Conservation (phyloP, 1,140 invertebrate species). For the Rhyacophila brunnea region DNA sequence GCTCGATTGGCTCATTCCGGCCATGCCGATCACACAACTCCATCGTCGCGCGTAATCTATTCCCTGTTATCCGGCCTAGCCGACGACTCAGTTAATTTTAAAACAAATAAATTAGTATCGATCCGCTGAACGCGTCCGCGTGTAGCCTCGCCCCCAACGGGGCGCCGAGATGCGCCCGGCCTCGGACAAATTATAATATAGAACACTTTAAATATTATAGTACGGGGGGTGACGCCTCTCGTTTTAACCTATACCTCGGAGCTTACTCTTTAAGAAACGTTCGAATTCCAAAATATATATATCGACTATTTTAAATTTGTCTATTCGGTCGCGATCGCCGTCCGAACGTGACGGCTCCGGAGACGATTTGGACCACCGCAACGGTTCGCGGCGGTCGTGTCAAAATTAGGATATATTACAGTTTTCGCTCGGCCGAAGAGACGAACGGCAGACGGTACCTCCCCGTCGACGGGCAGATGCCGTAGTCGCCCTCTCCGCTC, state of each 20-base stretch:
- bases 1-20: neutral
- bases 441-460: neutral
- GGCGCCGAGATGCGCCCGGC: conserved; percentile 1
- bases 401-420: neutral
- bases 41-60: conserved; percentile 9
- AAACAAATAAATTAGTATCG: conserved; percentile 9
- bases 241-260: conserved; percentile 23
- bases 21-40: neutral
- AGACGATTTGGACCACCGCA: neutral
- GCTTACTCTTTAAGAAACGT: conserved; percentile 27
- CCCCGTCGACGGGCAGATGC: too few relatives aligned
- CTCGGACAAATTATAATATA: conserved; percentile 23
- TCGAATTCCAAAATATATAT: conserved; percentile 32
- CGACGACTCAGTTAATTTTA: neutral
- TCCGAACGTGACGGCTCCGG: neutral
- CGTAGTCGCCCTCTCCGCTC: too few relatives aligned
- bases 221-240: conserved; percentile 1
- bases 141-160: too few relatives aligned
- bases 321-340: neutral
- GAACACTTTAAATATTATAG: conserved; percentile 17
- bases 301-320: conserved; percentile 2
- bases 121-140: neutral
- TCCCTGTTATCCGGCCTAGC: conserved; percentile 25
- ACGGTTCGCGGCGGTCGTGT: neutral
- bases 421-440: neutral